phyloP scores from a whole-genome alignment of 64 coral and sea anemone genomes.

The Astreopora myriophthalma region DNA sequence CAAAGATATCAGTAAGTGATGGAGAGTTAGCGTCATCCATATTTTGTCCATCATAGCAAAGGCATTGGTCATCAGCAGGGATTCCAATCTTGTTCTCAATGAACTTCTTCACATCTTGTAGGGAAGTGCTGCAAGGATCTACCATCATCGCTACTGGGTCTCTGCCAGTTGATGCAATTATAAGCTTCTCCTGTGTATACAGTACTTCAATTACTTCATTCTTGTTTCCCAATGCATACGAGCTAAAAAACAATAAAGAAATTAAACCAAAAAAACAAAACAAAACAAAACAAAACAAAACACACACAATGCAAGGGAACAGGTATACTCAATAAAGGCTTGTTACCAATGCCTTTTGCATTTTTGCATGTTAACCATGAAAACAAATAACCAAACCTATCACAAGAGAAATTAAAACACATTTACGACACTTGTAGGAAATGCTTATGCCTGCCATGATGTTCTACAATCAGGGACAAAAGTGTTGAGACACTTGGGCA shows the following conservation, averaged over 20 bases:
- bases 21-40: not conserved
- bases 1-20: not conserved
- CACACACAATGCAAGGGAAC: too few species aligned
- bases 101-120: not conserved
- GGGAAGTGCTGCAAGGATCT: not conserved
- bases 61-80: not conserved
- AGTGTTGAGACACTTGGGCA: too few species aligned
- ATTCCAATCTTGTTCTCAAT: not conserved
- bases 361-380: too few species aligned
- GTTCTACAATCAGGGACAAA: too few species aligned
- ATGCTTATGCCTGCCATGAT: too few species aligned
- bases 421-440: too few species aligned
- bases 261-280: not conserved
- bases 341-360: too few species aligned
- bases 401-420: too few species aligned
- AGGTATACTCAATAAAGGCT: too few species aligned
- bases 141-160: not conserved
- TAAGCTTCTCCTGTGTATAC: not conserved
- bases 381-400: too few species aligned
- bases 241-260: not conserved
- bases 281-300: too few species aligned
- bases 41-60: not conserved
- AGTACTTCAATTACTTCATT: constrained; percentile 3
- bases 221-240: not conserved
- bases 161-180: not conserved